Evolutionary conservation across 1,140 invertebrate species (phyloP), one percentile per base, ranked within the genome.

Genomic region (Drosophila saltans): DNA sequence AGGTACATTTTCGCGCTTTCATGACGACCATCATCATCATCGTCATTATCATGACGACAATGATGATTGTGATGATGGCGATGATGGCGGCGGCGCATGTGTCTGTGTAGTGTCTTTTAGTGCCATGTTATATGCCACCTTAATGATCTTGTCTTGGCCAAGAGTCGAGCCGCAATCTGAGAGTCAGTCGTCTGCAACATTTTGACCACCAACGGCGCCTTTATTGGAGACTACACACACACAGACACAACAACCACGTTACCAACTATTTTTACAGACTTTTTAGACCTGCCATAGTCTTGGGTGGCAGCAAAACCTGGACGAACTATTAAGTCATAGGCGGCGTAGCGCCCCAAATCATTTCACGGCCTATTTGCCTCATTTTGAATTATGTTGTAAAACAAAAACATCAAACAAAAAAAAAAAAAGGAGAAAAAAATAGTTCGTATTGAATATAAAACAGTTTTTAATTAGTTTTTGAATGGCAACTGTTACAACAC

Each of bases 51-150:
- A 59, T 36, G 61, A 66, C 61, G 67, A 77, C 45, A 67, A 61
- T 45, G 40, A 64, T 30, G 43, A 70, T 28, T 16, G 28, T 52
- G 55, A 48, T 55, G 36, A 30, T 39, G 26, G 52, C 30, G 56
- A 28, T 26, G 72, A 76, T 69, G 74, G 71, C 75, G 80, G 80
- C 84, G 89, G 89, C 55, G 33, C 57, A 59, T 39, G 57, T 59
- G 81, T 89, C 85, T 89, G 81, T 89, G 83, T 86, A 77, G 68
- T 86, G 84, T 89, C 84, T 89, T 77, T 89, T 89, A 89, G 88
- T 90, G 81, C 84, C 89, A 91, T 91, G 81, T 91, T 84, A 85
- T 91, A 89, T 91, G 89, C 89, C 89, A 91, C 89, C 85, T 91
- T 91, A 91, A 91, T 91, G 89, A 91, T 91, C 89, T 91, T 91